Percentiles rank a stretch among this genome's conserved stretches.
phyloP scores from a whole-genome alignment of 35 echinoderm and acorn worm genomes.

The Heliocidaris erythrogramma region DNA sequence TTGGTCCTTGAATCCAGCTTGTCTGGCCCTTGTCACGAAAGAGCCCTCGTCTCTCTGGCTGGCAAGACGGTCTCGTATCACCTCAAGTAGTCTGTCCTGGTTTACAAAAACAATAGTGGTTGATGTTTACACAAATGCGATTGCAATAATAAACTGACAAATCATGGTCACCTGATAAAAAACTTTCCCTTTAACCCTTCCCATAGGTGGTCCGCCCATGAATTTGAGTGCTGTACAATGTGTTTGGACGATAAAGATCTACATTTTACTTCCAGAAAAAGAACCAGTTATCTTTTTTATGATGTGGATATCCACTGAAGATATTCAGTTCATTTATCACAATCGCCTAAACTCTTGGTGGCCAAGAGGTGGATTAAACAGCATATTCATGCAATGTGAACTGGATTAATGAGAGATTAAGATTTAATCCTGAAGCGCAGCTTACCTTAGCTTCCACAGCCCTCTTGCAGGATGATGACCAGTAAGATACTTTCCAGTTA shows the following conservation, averaged over 20 bases:
- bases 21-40: slow-evolving; percentile 61
- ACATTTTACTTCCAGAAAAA: no score
- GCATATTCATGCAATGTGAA: no score
- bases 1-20: slow-evolving; percentile 77
- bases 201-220: no score
- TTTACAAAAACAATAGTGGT: neutral
- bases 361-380: no score
- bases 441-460: slow-evolving; percentile 90
- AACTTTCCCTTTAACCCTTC: neutral
- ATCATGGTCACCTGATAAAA: neutral
- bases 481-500: slow-evolving; percentile 66
- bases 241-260: no score
- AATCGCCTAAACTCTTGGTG: no score
- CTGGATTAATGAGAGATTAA: no score
- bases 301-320: no score
- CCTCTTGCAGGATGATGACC: slow-evolving; percentile 79
- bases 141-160: neutral
- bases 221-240: no score
- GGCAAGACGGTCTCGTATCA: slow-evolving; percentile 72
- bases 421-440: neutral
- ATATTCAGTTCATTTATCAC: no score
- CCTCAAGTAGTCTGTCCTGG: slow-evolving; percentile 74
- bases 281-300: no score
- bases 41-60: slow-evolving; percentile 50
- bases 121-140: neutral